These are phyloP conservation scores for Hylia prasina DNA, from an alignment of 2,113 vertebrate species.

Conservation along the genomic window DNA sequence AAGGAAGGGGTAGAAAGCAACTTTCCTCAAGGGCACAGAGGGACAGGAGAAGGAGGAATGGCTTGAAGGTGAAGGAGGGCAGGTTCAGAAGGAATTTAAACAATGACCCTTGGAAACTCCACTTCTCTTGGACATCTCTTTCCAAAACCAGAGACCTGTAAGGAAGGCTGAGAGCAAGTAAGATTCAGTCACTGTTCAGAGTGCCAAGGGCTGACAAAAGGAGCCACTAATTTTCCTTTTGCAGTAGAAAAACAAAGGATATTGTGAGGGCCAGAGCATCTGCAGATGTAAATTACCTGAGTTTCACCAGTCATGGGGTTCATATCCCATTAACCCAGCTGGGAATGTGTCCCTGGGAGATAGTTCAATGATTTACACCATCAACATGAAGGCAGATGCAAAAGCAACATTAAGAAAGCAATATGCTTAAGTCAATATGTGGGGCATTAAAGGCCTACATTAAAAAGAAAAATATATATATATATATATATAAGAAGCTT, in stretches of 20 bases:
- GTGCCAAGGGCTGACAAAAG: not conserved
- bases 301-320: not conserved
- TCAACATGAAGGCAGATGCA: not conserved
- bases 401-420: not conserved
- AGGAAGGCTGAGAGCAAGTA: not conserved
- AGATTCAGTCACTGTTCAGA: not conserved
- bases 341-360: not conserved
- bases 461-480: not conserved
- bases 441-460: not conserved
- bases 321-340: not conserved
- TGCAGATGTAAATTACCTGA: not conserved
- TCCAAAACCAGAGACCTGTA: not conserved
- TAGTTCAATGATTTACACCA: not conserved
- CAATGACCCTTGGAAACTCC: not conserved
- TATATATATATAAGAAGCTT: not conserved
- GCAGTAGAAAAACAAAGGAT: not conserved
- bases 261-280: not conserved
- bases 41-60: not conserved
- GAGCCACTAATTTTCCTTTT: not conserved
- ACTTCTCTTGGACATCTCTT: not conserved
- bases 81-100: not conserved
- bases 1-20: not conserved
- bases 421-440: not conserved
- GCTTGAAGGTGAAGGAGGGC: not conserved
- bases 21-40: not conserved